Evolutionary conservation across 2,113 vertebrate species (phyloP).

Genomic region (Notiomystis cincta): DNA sequence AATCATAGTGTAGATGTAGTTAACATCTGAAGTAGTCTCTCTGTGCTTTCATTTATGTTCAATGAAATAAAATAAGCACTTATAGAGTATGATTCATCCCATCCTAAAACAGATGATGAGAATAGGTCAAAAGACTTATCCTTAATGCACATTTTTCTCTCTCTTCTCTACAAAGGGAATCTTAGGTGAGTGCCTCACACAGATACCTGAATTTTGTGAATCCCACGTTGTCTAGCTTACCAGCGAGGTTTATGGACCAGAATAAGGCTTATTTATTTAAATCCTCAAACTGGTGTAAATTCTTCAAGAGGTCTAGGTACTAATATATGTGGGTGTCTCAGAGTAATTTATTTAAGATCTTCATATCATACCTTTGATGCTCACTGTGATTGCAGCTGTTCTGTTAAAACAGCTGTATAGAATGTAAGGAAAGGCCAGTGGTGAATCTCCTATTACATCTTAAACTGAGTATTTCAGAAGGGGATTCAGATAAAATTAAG

Average conservation of each 20-base stretch:
- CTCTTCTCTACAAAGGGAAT: background rate
- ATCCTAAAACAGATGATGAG: background rate
- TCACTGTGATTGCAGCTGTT: background rate
- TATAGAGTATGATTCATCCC: background rate
- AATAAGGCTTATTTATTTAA: background rate
- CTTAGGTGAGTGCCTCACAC: background rate
- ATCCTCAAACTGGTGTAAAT: background rate
- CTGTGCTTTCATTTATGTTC: background rate
- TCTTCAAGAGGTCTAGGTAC: background rate
- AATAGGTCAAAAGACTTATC: background rate
- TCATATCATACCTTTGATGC: background rate
- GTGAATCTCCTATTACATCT: background rate
- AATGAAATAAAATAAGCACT: slow-evolving; percentile 1
- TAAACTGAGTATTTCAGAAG: background rate
- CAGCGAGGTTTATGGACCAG: background rate
- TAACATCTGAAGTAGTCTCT: background rate
- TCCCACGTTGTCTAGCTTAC: background rate
- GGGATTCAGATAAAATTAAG: background rate
- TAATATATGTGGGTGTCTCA: background rate
- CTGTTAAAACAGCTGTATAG: background rate
- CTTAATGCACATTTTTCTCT: background rate
- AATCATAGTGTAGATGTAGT: background rate
- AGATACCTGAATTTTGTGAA: background rate
- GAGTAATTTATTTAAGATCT: background rate
- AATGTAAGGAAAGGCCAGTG: background rate